phyloP scores from a whole-genome alignment of 2,113 vertebrate species.

The Catharus bicknelli region DNA sequence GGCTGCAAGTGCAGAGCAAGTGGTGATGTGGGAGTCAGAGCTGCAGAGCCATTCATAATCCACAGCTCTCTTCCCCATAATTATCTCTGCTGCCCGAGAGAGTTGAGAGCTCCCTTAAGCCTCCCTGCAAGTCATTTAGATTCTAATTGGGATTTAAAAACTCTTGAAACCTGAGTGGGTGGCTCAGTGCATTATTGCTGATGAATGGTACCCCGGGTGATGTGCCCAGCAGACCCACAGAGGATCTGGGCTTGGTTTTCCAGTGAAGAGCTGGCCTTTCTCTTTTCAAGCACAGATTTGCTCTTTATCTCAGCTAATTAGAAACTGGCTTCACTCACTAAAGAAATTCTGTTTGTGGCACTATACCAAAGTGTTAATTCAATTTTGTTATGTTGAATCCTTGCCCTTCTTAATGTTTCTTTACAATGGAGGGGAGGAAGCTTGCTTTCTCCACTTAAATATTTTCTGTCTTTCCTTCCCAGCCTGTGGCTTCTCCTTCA shows the following conservation, averaged over 20 bases:
- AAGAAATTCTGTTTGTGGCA: neutral
- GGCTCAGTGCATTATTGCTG: slow-evolving; percentile 36
- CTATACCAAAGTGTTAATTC: slow-evolving; percentile 25
- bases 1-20: neutral
- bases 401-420: neutral
- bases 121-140: slow-evolving; percentile 39
- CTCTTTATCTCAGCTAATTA: slow-evolving; percentile 41
- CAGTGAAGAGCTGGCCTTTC: neutral
- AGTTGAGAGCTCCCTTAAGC: slow-evolving; percentile 31
- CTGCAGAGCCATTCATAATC: slow-evolving; percentile 25
- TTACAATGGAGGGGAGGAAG: neutral
- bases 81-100: slow-evolving; percentile 11
- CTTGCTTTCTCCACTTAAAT: neutral
- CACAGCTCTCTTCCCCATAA: neutral
- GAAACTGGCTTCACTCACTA: neutral
- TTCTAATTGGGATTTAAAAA: slow-evolving; percentile 60
- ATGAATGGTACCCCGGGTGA: slow-evolving; percentile 40
- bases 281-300: neutral
- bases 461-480: neutral
- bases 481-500: neutral
- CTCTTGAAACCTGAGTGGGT: slow-evolving; percentile 56
- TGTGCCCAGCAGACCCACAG: slow-evolving; percentile 21
- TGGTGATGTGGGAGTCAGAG: neutral
- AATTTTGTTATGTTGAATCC: neutral
- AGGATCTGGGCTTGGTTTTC: neutral